A percentile compares a stretch with the other conserved stretches of the same genome.
Conservation (phyloP, 2,888 invertebrate species). For the Eristalinus sepulchralis region DNA sequence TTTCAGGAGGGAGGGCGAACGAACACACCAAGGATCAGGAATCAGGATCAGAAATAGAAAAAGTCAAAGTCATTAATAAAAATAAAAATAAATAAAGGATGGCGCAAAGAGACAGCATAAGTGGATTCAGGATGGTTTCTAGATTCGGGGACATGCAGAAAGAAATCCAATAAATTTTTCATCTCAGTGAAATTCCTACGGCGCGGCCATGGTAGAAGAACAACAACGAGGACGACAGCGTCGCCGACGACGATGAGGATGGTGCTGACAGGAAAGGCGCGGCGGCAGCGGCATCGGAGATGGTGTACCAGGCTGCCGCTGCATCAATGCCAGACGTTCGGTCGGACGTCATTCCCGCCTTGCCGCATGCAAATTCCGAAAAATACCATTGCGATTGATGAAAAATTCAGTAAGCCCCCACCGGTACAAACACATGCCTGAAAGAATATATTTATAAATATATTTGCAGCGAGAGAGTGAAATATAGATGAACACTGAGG, state of each 20-base stretch:
- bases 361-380: conserved; percentile 63
- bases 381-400: conserved; percentile 64
- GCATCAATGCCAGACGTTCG: conserved; percentile 51
- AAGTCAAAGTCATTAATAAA: conserved; percentile 58
- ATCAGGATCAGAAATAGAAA: conserved; percentile 16
- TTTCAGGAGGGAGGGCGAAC: neutral
- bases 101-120: conserved; percentile 36
- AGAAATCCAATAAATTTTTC: conserved; percentile 69
- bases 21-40: conserved; percentile 22
- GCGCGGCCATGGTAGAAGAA: neutral
- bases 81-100: conserved; percentile 67
- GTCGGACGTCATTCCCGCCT: conserved; percentile 42
- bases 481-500: neutral
- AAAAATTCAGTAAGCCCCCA: conserved; percentile 58
- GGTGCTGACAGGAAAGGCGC: neutral
- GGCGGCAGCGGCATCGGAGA: neutral
- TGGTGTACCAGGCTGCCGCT: conserved; percentile 12
- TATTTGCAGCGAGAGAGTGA: neutral
- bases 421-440: conserved; percentile 4
- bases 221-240: neutral
- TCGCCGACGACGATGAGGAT: conserved; percentile 4
- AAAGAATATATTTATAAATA: neutral
- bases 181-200: conserved; percentile 56
- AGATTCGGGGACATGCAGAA: conserved; percentile 52
- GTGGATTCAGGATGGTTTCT: conserved; percentile 53